Conservation (phyloP, 2,888 invertebrate species). For the Phlogophora meticulosa region DNA sequence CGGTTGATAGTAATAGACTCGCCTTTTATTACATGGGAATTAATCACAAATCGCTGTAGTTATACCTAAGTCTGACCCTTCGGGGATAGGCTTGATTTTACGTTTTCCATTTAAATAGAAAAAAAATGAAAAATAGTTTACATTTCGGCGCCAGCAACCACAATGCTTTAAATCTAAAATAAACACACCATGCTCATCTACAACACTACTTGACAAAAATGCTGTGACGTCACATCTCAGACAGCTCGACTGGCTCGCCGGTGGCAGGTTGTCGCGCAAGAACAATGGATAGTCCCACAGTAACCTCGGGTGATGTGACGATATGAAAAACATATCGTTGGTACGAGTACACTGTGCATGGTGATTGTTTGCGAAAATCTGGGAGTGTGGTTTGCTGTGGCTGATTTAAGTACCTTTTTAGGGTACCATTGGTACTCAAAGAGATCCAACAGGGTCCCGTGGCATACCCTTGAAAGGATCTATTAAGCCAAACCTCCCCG, state of each 20-base stretch:
- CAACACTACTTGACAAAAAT: slow-evolving; percentile 56
- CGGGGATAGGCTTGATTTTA: too few relatives aligned
- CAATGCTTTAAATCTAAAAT: slow-evolving; percentile 3
- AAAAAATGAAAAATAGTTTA: too few relatives aligned
- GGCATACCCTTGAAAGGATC: too few relatives aligned
- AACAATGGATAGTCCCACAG: slow-evolving; percentile 59
- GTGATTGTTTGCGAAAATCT: slow-evolving; percentile 13
- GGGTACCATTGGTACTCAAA: too few relatives aligned
- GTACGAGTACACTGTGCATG: neutral
- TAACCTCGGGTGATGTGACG: slow-evolving; percentile 42
- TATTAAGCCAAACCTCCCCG: too few relatives aligned
- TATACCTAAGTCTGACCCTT: too few relatives aligned
- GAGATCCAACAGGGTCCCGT: too few relatives aligned
- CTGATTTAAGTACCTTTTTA: neutral
- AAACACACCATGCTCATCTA: slow-evolving; percentile 12
- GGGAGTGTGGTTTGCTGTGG: neutral
- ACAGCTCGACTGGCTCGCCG: slow-evolving; percentile 31
- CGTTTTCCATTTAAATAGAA: too few relatives aligned
- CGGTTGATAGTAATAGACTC: too few relatives aligned
- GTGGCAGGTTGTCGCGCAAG: slow-evolving; percentile 54
- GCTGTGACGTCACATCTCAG: slow-evolving; percentile 35
- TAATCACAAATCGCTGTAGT: too few relatives aligned
- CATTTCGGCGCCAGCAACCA: neutral
- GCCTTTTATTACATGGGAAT: too few relatives aligned
- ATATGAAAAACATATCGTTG: slow-evolving; percentile 38